Conservation (phyloP, 2,113 vertebrate genomes). For the Prunella fulvescens region DNA sequence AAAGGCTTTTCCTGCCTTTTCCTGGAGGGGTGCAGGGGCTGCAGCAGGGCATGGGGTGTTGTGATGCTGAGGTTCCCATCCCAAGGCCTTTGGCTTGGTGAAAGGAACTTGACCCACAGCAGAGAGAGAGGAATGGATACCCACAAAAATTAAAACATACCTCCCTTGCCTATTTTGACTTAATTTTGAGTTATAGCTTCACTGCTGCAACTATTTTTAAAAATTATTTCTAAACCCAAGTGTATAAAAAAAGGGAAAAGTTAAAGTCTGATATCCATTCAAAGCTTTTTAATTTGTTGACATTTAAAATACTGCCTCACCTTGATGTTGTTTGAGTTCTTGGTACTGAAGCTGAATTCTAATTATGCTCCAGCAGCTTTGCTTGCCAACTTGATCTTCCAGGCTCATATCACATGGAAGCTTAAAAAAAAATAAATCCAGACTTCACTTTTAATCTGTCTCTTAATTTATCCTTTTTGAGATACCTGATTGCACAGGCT, state of each 20-base stretch:
- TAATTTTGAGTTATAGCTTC: background rate
- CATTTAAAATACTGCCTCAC: background rate
- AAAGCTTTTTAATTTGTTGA: background rate
- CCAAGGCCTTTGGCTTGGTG: background rate
- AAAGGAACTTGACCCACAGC: accelerated
- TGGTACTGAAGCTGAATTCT: background rate
- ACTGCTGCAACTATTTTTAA: background rate
- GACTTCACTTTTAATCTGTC: conserved; percentile 51
- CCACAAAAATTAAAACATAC: background rate
- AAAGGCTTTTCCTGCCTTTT: too few species aligned
- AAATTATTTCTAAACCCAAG: background rate
- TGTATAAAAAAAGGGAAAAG: background rate
- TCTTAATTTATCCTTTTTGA: conserved; percentile 43
- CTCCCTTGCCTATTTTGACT: background rate
- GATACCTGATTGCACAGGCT: conserved; percentile 6
- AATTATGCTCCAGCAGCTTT: background rate
- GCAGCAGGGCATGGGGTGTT: background rate
- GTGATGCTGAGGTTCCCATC: background rate
- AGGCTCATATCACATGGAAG: background rate
- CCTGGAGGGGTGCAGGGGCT: background rate
- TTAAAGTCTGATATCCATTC: background rate
- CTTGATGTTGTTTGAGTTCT: background rate
- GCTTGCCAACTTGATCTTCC: background rate
- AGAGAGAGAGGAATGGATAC: background rate
- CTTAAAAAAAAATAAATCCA: background rate